These are phyloP conservation scores for Pachypsylla venusta DNA, from an alignment of 1,140 invertebrate species.

Conservation along the genomic window DNA sequence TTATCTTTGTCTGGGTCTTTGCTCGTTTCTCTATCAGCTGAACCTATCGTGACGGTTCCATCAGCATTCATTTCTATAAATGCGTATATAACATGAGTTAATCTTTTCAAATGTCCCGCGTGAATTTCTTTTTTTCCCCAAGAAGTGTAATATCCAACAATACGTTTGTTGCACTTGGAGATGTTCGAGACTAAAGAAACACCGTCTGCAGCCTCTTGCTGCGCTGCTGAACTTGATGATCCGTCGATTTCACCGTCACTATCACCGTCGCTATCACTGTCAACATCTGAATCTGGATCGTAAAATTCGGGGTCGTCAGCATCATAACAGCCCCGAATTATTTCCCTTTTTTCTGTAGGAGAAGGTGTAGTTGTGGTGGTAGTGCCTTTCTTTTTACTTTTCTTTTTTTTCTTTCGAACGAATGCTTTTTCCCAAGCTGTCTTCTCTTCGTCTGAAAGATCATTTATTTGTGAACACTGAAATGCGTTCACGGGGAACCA, in stretches of 20 bases:
- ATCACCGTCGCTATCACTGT: background rate
- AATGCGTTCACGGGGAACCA: conserved; percentile 14
- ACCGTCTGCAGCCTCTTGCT: background rate
- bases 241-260: background rate
- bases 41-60: conserved; percentile 13
- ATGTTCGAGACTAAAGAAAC: background rate
- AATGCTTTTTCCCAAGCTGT: conserved; percentile 4
- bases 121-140: conserved; percentile 18
- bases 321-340: conserved; percentile 5
- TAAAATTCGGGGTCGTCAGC: background rate
- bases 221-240: background rate
- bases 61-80: conserved; percentile 19
- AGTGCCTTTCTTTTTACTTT: background rate
- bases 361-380: background rate
- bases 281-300: background rate
- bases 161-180: conserved; percentile 18
- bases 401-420: background rate
- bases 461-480: background rate
- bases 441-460: conserved; percentile 8
- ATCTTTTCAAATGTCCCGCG: conserved; percentile 4
- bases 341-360: background rate
- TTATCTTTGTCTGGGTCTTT: conserved; percentile 13
- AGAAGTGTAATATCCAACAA: conserved; percentile 20
- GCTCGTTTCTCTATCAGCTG: conserved; percentile 13
- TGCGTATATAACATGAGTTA: conserved; percentile 21